These are phyloP conservation scores for Drosophila mojavensis DNA, from an alignment of 1,140 invertebrate genomes.

Conservation along the genomic window DNA sequence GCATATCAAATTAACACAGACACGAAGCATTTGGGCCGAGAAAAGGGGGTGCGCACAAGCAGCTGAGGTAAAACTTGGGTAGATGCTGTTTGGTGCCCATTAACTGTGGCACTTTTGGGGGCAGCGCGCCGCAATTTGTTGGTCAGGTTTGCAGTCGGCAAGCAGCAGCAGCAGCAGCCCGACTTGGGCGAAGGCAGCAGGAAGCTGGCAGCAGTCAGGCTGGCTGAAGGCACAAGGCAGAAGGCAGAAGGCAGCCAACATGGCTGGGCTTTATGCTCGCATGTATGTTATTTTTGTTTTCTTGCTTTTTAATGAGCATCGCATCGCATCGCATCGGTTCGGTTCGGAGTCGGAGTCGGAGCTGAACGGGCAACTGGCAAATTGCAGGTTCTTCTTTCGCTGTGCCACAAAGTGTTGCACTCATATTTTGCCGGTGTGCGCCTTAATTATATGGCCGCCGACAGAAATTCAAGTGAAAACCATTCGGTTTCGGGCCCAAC, in stretches of 20 bases:
- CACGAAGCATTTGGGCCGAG: slow-evolving; percentile 40
- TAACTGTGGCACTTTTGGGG: slow-evolving; percentile 81
- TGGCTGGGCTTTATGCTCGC: slow-evolving; percentile 31
- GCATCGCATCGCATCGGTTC: slow-evolving; percentile 17
- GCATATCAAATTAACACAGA: slow-evolving; percentile 81
- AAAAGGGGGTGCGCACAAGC: neutral
- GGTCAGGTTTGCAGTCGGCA: slow-evolving; percentile 61
- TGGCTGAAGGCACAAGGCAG: neutral
- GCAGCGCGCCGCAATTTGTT: slow-evolving; percentile 72
- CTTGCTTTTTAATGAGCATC: slow-evolving; percentile 75
- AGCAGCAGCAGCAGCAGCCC: neutral
- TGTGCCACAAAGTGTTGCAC: slow-evolving; percentile 70
- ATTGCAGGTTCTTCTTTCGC: slow-evolving; percentile 65
- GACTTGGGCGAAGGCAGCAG: slow-evolving; percentile 9
- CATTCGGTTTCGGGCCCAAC: slow-evolving; percentile 36
- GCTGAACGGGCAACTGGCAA: slow-evolving; percentile 54
- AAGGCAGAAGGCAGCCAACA: slow-evolving; percentile 19
- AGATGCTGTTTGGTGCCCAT: slow-evolving; percentile 69
- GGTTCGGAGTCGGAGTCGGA: too few species aligned
- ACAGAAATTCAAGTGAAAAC: slow-evolving; percentile 80
- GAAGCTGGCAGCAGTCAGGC: slow-evolving; percentile 1
- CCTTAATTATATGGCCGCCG: slow-evolving; percentile 79
- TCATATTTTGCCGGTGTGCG: slow-evolving; percentile 79
- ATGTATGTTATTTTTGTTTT: slow-evolving; percentile 48
- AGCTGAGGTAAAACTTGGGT: slow-evolving; percentile 25